These are phyloP conservation scores for Protosalanx chinensis DNA, from an alignment of 2,797 vertebrate genomes.

Conservation along the genomic window DNA sequence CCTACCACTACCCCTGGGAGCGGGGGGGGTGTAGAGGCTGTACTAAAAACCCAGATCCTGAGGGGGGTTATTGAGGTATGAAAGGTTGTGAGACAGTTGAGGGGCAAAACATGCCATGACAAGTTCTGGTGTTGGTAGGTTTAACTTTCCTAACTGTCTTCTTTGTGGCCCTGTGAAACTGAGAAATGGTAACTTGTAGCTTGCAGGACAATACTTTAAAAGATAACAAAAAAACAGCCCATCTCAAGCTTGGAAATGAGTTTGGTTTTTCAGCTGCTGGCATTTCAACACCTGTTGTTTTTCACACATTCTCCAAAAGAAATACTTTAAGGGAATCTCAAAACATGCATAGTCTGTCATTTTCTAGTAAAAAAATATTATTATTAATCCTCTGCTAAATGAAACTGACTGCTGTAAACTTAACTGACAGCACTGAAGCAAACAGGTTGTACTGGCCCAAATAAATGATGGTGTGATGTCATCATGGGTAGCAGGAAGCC, in stretches of 20 bases:
- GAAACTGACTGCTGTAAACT: background rate
- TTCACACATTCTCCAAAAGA: background rate
- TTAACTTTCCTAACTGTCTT: no score
- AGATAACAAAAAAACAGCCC: background rate
- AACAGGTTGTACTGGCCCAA: background rate
- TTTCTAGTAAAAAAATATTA: background rate
- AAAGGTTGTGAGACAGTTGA: slow-evolving; percentile 25
- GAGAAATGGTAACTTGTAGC: background rate
- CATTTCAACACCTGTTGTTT: background rate
- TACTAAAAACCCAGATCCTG: slow-evolving; percentile 67
- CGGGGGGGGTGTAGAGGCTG: slow-evolving; percentile 12
- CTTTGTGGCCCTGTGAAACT: no score
- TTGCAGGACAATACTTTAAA: background rate
- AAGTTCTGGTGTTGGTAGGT: no score
- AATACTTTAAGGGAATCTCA: background rate
- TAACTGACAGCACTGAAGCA: background rate
- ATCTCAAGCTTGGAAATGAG: background rate
- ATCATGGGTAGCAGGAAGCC: background rate
- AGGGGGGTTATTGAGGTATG: slow-evolving; percentile 14
- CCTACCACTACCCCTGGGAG: background rate
- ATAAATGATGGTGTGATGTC: background rate
- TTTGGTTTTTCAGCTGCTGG: background rate
- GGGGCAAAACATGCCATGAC: background rate
- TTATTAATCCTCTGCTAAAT: background rate
- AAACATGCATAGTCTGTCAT: background rate